Conservation (phyloP, 2,888 invertebrate species). For the Polydrusus pterygomalis region DNA sequence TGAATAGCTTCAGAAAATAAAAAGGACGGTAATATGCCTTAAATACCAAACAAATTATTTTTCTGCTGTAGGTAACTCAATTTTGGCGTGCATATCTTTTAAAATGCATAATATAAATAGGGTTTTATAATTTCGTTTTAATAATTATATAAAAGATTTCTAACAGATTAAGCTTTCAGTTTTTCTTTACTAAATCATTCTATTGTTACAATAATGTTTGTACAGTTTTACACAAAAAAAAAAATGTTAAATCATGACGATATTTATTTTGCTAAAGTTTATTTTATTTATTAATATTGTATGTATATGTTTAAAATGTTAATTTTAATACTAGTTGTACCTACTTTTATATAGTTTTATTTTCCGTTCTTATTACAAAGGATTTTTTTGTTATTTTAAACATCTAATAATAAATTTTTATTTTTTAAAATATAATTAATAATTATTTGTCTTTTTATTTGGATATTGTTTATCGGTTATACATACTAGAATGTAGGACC, state of each 20-base stretch:
- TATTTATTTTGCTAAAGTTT: constrained; percentile 21
- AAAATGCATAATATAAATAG: too few relatives aligned
- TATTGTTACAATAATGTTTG: constrained; percentile 7
- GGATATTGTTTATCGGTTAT: too few relatives aligned
- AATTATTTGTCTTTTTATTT: constrained; percentile 7
- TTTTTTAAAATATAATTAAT: constrained; percentile 23
- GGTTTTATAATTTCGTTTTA: too few relatives aligned
- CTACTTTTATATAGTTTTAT: constrained; percentile 30
- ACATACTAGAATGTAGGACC: too few relatives aligned
- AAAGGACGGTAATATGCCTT: too few relatives aligned
- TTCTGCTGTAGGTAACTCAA: too few relatives aligned
- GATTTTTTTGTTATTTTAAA: constrained; percentile 22
- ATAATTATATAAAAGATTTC: too few relatives aligned
- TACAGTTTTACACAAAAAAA: constrained; percentile 10
- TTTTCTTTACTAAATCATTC: not conserved
- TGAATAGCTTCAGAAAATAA: too few relatives aligned
- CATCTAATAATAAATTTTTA: constrained; percentile 31
- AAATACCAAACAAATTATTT: too few relatives aligned
- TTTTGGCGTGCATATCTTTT: too few relatives aligned
- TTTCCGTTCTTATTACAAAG: constrained; percentile 16
- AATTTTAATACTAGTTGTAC: constrained; percentile 21
- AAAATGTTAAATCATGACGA: not conserved
- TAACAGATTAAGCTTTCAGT: too few relatives aligned
- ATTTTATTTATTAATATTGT: constrained; percentile 35
- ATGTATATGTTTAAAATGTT: constrained; percentile 16